Evolutionary conservation across 2,797 vertebrate species (phyloP).

Genomic region (Holocentrus rufus): DNA sequence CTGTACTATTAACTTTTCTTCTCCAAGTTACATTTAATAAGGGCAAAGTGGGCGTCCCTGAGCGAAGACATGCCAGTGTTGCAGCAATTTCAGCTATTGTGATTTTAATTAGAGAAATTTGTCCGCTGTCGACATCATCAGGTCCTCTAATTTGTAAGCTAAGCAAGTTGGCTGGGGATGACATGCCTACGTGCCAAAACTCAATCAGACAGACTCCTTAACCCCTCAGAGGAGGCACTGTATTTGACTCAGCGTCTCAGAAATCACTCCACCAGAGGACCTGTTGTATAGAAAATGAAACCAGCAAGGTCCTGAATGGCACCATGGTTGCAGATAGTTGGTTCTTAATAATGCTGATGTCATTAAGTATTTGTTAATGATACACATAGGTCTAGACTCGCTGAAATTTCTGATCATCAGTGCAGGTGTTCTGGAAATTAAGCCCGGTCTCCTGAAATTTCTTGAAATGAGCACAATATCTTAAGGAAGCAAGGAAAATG

Average conservation of each 20-base stretch:
- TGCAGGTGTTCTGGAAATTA: neutral
- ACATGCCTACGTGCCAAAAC: constrained; percentile 63
- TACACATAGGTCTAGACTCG: neutral
- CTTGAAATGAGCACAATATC: neutral
- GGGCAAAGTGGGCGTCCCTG: constrained; percentile 61
- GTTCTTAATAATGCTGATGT: constrained; percentile 2
- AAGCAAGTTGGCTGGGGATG: constrained; percentile 65
- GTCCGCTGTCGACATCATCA: constrained; percentile 64
- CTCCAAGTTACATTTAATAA: constrained; percentile 62
- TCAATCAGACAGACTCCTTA: constrained; percentile 61
- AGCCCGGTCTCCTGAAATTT: neutral
- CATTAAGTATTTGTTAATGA: neutral
- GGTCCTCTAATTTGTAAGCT: constrained; percentile 74
- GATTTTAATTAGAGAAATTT: constrained; percentile 76
- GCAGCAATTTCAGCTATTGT: constrained; percentile 65
- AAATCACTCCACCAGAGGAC: constrained; percentile 12
- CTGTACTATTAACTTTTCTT: constrained; percentile 65
- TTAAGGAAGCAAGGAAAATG: too few species aligned
- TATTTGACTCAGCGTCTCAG: constrained; percentile 40
- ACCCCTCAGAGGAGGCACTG: constrained; percentile 60
- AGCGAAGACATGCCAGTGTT: constrained; percentile 53
- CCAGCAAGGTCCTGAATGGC: neutral
- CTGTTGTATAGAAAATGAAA: constrained; percentile 21
- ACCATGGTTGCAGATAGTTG: neutral
- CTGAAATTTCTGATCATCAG: neutral